Evolutionary conservation across 2,888 invertebrate species (phyloP).

Genomic region (Cosmorhoe ocellata): DNA sequence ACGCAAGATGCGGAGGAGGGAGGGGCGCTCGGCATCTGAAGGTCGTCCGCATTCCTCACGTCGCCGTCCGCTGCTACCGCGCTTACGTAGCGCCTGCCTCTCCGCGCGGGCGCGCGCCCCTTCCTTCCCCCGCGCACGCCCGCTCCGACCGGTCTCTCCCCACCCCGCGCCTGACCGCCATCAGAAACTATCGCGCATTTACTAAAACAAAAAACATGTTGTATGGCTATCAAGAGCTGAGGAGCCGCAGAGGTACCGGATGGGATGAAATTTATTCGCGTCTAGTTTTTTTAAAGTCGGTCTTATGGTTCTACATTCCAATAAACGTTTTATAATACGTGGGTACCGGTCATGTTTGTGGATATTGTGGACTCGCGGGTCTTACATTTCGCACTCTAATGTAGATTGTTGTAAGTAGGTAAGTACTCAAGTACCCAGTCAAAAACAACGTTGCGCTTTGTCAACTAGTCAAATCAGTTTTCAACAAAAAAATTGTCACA

Average conservation of each 20-base stretch:
- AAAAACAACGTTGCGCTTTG: background rate
- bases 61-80: slow-evolving; percentile 82
- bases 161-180: slow-evolving; percentile 63
- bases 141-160: slow-evolving; percentile 65
- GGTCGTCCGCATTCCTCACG: slow-evolving; percentile 82
- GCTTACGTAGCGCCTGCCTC: slow-evolving; percentile 79
- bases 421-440: background rate
- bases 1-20: slow-evolving; percentile 80
- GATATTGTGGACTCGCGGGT: slow-evolving; percentile 14
- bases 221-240: slow-evolving; percentile 76
- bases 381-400: slow-evolving; percentile 2
- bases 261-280: slow-evolving; percentile 80
- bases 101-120: slow-evolving; percentile 43
- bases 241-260: slow-evolving; percentile 77
- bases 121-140: slow-evolving; percentile 24
- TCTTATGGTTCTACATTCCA: slow-evolving; percentile 72
- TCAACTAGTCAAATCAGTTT: too few species aligned
- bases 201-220: slow-evolving; percentile 80
- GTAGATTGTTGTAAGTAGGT: background rate
- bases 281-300: slow-evolving; percentile 70
- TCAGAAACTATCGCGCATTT: slow-evolving; percentile 79
- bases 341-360: slow-evolving; percentile 30
- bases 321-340: slow-evolving; percentile 56
- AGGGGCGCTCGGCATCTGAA: slow-evolving; percentile 81
- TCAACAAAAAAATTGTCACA: too few species aligned